These are phyloP conservation scores for Abscondita cerata DNA, from an alignment of 2,888 invertebrate genomes.

Conservation along the genomic window DNA sequence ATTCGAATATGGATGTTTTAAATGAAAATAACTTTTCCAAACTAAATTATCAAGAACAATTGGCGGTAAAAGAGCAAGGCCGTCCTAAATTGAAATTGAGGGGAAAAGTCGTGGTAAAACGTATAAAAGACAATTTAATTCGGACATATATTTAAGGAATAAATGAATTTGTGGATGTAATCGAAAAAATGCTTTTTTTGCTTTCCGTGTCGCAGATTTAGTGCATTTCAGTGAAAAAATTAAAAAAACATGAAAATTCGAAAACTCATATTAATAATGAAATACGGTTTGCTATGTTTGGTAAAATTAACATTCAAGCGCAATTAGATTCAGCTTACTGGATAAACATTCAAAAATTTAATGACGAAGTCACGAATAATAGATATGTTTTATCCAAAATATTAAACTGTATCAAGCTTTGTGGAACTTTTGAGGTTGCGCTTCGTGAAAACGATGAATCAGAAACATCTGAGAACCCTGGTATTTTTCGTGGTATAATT, in stretches of 20 bases:
- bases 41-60: neutral
- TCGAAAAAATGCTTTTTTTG: neutral
- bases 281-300: neutral
- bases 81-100: neutral
- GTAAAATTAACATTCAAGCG: neutral
- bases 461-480: too few species aligned
- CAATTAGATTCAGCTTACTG: neutral
- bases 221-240: neutral
- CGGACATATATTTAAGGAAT: too few species aligned
- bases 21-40: neutral
- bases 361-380: neutral
- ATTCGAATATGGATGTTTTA: too few species aligned
- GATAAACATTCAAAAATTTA: neutral
- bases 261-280: too few species aligned
- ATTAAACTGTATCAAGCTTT: neutral
- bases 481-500: too few species aligned
- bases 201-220: neutral
- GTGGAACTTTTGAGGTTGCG: neutral
- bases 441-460: neutral
- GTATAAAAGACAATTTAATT: too few species aligned
- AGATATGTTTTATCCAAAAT: neutral
- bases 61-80: neutral
- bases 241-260: neutral
- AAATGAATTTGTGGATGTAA: too few species aligned
- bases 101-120: too few species aligned